Evolutionary conservation across 1,140 invertebrate species (phyloP), one percentile per base, ranked within the genome.

Genomic region (Camponotus vicinus): DNA sequence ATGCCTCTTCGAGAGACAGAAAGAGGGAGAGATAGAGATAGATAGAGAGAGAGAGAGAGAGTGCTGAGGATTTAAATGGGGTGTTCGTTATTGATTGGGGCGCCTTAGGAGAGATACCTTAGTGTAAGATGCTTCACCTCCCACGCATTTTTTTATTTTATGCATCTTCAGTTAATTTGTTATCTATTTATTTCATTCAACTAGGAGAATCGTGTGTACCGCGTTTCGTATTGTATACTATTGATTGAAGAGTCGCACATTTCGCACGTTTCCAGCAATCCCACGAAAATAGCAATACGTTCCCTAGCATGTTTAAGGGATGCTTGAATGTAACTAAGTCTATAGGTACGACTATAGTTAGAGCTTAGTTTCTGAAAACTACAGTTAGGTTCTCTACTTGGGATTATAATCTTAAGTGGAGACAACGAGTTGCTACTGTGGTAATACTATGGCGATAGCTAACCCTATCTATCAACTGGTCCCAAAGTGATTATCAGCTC

Each of bases 321-420:
- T 76, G 73, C 37, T 61, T 27, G 55, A 1, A 27, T 42, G 55
- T 61, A 61, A 37, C 55, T 61, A 42, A 55, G 40, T 15, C 55
- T 55, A 42, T 61, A 76, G 73, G 13, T 18, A 13, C 6, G 73
- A 8, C 21, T 76, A 76, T 42, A 76, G 37, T 32, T 18, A 4
- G 55, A 40, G 55, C 8, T 55, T 15, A 37, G 55, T 59, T 7
- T 59, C 7, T 61, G 73, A 76, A 61, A 76, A 76, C 73, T 76
- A 76, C 55, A 76, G 73, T 76, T 76, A 76, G 73, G 27, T 76
- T 61, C 73, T 76, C 73, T 76, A 61, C 52, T 55, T 76, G 13
- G 55, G 55, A 76, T 76, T 76, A 76, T 42, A 75, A 75, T 42
- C 52, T 52, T 55, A 42, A 61, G 55, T 76, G 61, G 55, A 21